Conservation (phyloP, 92 coral and sea anemone genomes). For the Paragorgia papillata region DNA sequence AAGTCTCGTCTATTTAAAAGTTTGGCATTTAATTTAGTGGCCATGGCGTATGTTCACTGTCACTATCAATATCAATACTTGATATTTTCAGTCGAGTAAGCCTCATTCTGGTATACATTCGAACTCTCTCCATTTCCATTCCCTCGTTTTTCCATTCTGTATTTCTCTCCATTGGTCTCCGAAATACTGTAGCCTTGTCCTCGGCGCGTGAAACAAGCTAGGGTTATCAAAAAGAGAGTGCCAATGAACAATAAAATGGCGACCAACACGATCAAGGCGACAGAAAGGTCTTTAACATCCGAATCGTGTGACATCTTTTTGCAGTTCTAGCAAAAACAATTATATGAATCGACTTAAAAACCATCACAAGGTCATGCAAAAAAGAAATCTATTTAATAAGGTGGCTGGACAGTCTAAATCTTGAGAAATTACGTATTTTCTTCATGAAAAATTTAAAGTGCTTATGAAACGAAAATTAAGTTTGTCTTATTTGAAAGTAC, state of each 20-base stretch:
- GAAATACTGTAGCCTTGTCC: constrained; percentile 7
- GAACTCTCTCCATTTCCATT: constrained; percentile 26
- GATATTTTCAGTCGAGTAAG: constrained; percentile 16
- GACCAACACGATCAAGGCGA: constrained; percentile 22
- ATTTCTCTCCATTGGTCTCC: neutral
- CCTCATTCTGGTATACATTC: constrained; percentile 1
- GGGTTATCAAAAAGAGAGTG: constrained; percentile 4
- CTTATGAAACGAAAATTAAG: no score
- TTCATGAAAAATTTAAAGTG: no score
- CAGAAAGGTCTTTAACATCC: constrained; percentile 5
- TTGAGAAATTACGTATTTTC: no score
- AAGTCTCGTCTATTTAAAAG: no score
- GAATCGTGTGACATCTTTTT: constrained; percentile 15
- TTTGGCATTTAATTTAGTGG: no score
- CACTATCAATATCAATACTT: neutral
- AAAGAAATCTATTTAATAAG: no score
- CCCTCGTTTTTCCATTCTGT: no score
- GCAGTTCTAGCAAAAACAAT: neutral
- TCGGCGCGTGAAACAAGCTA: neutral
- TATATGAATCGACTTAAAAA: no score
- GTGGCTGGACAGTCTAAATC: no score
- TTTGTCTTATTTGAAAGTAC: no score
- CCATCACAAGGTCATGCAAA: no score
- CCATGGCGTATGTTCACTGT: neutral
- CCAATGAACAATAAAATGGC: neutral